phyloP scores from a whole-genome alignment of 2,888 invertebrate genomes.

The Argyresthia albistria region DNA sequence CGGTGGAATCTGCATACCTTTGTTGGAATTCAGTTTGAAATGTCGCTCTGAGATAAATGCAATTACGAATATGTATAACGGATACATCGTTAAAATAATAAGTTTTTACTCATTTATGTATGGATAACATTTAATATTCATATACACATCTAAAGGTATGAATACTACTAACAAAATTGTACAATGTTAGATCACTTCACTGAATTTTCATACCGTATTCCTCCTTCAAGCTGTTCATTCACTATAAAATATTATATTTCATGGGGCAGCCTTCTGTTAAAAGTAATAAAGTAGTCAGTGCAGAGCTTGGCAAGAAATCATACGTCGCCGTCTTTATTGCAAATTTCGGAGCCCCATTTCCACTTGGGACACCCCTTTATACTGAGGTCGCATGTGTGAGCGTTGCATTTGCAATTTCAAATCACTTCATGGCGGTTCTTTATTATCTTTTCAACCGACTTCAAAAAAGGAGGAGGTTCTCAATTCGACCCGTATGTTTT shows the following conservation, averaged over 20 bases:
- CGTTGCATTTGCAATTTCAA: slow-evolving; percentile 18
- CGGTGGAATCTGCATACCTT: neutral
- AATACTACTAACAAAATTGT: no score
- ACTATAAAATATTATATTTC: slow-evolving; percentile 35
- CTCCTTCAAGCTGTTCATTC: neutral
- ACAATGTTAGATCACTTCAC: no score
- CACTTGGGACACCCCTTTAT: neutral
- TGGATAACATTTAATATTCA: no score
- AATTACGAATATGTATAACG: slow-evolving; percentile 11
- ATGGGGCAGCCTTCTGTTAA: slow-evolving; percentile 31
- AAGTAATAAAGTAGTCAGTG: slow-evolving; percentile 49
- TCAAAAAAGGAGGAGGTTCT: no score
- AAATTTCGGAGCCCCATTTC: slow-evolving; percentile 31
- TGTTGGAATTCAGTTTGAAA: neutral
- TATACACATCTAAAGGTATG: no score
- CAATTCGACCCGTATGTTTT: no score
- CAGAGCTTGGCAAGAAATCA: slow-evolving; percentile 37
- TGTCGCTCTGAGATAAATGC: neutral
- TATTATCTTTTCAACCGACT: no score
- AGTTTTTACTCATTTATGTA: no score
- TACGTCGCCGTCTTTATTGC: slow-evolving; percentile 37
- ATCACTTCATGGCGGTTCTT: slow-evolving; percentile 4
- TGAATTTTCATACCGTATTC: no score
- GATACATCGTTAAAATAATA: no score
- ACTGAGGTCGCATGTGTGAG: slow-evolving; percentile 13